Conservation (phyloP, 2,797 vertebrate genomes). For the Synaphobranchus kaupii region DNA sequence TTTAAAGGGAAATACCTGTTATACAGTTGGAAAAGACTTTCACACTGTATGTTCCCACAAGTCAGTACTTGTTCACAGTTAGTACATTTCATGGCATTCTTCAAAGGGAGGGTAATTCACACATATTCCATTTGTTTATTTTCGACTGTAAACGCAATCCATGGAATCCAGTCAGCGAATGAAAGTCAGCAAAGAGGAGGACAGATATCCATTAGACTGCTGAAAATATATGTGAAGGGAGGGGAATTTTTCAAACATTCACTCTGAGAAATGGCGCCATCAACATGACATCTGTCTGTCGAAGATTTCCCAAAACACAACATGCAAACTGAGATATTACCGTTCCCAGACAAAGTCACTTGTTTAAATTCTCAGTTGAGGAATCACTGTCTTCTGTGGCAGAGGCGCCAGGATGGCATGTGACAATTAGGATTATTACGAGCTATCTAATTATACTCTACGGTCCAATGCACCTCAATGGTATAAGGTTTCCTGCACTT, state of each 20-base stretch:
- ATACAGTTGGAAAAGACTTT: slow-evolving; percentile 24
- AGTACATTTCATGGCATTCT: slow-evolving; percentile 26
- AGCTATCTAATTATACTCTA: slow-evolving; percentile 22
- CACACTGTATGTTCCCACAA: slow-evolving; percentile 28
- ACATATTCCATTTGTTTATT: background rate
- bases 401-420: slow-evolving; percentile 23
- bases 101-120: background rate
- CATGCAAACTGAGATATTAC: background rate
- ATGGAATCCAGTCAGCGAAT: background rate
- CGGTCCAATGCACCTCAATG: slow-evolving; percentile 29
- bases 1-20: background rate
- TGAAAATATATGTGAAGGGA: background rate
- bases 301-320: background rate
- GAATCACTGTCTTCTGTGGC: slow-evolving; percentile 32
- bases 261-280: background rate
- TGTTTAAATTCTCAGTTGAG: slow-evolving; percentile 20
- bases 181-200: background rate
- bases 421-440: slow-evolving; percentile 31
- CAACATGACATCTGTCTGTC: background rate
- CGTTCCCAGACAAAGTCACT: slow-evolving; percentile 21
- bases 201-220: background rate
- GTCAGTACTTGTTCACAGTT: slow-evolving; percentile 13
- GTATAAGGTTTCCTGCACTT: slow-evolving; percentile 11
- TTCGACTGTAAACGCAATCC: background rate
- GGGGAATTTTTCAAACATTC: background rate